Percentiles rank a stretch among this genome's conserved stretches.
Evolutionary conservation across 2,797 vertebrate species (phyloP).

Genomic region (Myripristis jacobus): DNA sequence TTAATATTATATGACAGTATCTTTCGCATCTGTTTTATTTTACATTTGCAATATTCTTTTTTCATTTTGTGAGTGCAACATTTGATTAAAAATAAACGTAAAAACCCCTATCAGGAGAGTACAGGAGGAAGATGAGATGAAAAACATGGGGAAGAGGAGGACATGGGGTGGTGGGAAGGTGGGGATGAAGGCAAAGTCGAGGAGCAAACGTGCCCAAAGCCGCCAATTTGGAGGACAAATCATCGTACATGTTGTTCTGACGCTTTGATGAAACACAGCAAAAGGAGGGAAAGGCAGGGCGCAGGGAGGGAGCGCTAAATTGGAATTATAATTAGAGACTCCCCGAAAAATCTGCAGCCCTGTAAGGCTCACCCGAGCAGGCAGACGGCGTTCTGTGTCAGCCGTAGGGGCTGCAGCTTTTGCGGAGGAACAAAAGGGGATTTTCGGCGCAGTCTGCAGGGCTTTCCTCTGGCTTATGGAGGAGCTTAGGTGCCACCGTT

Average conservation of each 20-base stretch:
- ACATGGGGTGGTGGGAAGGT: too few relatives aligned
- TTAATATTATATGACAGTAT: too few relatives aligned
- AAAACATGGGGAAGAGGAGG: not conserved
- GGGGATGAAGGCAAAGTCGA: not conserved
- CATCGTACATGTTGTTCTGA: too few relatives aligned
- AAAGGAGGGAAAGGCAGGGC: slow-evolving; percentile 11
- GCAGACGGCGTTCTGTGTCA: not conserved
- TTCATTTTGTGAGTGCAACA: too few relatives aligned
- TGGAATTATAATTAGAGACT: slow-evolving; percentile 47
- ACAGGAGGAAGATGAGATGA: too few relatives aligned
- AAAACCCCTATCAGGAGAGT: too few relatives aligned
- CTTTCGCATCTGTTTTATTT: too few relatives aligned
- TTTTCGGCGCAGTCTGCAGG: not conserved
- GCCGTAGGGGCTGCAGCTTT: not conserved
- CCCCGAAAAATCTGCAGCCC: not conserved
- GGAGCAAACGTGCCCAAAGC: too few relatives aligned
- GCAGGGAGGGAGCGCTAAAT: slow-evolving; percentile 43
- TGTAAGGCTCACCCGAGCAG: not conserved
- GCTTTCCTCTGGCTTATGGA: slow-evolving; percentile 5
- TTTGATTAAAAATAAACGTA: too few relatives aligned
- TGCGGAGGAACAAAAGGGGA: not conserved
- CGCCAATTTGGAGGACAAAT: too few relatives aligned
- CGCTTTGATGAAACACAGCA: slow-evolving; percentile 20
- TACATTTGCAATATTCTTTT: too few relatives aligned
- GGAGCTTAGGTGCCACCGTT: not conserved